phyloP scores from a whole-genome alignment of 1,140 invertebrate species.

The Lethocerus indicus region DNA sequence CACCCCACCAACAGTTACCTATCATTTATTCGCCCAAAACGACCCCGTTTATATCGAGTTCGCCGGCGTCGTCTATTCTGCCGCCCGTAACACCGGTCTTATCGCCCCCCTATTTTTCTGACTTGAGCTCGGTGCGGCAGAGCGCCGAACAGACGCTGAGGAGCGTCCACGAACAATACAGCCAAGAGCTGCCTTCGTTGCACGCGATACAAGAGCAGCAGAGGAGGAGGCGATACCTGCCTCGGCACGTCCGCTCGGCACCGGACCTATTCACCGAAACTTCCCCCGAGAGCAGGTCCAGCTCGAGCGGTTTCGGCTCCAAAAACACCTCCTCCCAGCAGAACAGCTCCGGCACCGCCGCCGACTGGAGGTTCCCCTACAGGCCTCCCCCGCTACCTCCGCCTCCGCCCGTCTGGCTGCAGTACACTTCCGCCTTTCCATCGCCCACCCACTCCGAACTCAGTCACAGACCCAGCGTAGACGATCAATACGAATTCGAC shows the following conservation, averaged over 20 bases:
- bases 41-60: constrained; percentile 44
- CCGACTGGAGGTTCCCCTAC: constrained; percentile 50
- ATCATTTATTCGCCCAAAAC: constrained; percentile 29
- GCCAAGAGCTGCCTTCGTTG: constrained; percentile 52
- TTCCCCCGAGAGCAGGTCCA: constrained; percentile 70
- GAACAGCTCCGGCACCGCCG: constrained; percentile 45
- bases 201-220: constrained; percentile 55
- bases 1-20: too few relatives aligned
- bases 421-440: constrained; percentile 19
- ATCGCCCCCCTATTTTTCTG: constrained; percentile 56
- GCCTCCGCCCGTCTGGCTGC: constrained; percentile 20
- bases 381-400: constrained; percentile 44
- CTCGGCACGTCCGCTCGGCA: constrained; percentile 41
- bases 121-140: constrained; percentile 68
- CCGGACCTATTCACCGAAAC: constrained; percentile 48
- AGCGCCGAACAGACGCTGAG: constrained; percentile 50
- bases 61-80: constrained; percentile 36
- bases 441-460: constrained; percentile 31
- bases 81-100: constrained; percentile 28
- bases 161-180: constrained; percentile 45
- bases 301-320: constrained; percentile 75
- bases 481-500: constrained; percentile 91
- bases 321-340: constrained; percentile 76
- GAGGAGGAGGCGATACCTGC: constrained; percentile 28
- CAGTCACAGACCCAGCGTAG: constrained; percentile 46